A percentile compares a stretch with the other conserved stretches of the same genome.
Evolutionary conservation across 2,888 invertebrate genomes (phyloP).

Genomic region (Desoria tigrina): DNA sequence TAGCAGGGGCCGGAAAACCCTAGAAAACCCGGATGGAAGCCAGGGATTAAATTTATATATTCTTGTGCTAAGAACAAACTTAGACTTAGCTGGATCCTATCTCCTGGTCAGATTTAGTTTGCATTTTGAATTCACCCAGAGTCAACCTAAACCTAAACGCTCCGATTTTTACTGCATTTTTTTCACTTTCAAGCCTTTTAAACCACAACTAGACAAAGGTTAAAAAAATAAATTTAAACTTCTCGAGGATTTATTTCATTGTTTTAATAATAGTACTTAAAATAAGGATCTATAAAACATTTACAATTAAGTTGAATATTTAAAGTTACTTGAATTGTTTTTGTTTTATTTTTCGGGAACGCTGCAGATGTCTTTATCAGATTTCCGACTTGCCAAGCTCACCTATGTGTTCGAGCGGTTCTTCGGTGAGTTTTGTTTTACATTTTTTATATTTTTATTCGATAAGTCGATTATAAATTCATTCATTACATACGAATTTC

Average conservation of each 20-base stretch:
- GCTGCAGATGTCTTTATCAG: constrained; percentile 67
- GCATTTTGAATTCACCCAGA: constrained; percentile 40
- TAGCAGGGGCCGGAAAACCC: constrained; percentile 11
- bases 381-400: constrained; percentile 86
- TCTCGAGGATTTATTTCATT: neutral
- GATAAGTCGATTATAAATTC: neutral
- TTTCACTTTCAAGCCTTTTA: neutral
- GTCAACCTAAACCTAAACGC: constrained; percentile 31
- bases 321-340: neutral
- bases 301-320: constrained; percentile 15
- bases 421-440: constrained; percentile 70
- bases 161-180: constrained; percentile 1
- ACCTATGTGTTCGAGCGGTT: constrained; percentile 87
- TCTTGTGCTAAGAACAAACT: constrained; percentile 7
- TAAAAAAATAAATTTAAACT: constrained; percentile 3
- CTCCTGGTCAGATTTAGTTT: constrained; percentile 41
- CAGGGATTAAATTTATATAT: constrained; percentile 31
- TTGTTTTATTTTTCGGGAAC: constrained; percentile 25
- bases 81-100: constrained; percentile 28
- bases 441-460: neutral
- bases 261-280: neutral
- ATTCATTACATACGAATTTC: too few relatives aligned
- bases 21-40: constrained; percentile 29
- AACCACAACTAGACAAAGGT: constrained; percentile 6
- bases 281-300: constrained; percentile 20